Percentiles rank a stretch among this genome's conserved stretches.
Evolutionary conservation across 2,113 vertebrate genomes (phyloP).

Genomic region (Etheostoma spectabile): DNA sequence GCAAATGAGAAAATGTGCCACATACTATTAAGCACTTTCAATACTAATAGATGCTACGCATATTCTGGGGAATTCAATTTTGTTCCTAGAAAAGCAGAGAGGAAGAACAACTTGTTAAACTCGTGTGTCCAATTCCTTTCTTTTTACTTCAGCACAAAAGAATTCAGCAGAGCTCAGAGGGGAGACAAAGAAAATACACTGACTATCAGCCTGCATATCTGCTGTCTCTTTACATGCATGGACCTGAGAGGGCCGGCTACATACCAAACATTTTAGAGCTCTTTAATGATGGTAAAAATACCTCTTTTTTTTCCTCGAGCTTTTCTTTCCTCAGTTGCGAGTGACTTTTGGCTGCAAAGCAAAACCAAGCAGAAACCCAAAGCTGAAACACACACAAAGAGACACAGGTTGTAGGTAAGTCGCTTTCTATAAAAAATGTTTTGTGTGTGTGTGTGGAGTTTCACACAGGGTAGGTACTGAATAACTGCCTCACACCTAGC

Average conservation of each 20-base stretch:
- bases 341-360: not conserved
- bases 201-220: not conserved
- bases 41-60: not conserved
- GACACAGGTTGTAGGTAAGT: not conserved
- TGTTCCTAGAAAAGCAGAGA: not conserved
- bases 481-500: not conserved
- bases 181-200: not conserved
- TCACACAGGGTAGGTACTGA: not conserved
- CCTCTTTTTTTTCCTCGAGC: not conserved
- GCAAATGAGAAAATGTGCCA: not conserved
- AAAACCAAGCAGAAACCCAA: not conserved
- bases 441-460: not conserved
- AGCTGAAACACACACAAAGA: conserved; percentile 13
- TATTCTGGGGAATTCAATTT: not conserved
- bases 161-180: conserved; percentile 1
- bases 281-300: not conserved
- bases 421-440: not conserved
- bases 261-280: conserved; percentile 51
- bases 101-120: not conserved
- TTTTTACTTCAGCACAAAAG: conserved; percentile 29
- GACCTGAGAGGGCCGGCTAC: conserved; percentile 27
- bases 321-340: not conserved
- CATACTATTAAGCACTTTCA: not conserved
- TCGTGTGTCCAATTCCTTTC: not conserved
- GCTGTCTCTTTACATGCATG: conserved; percentile 20